Evolutionary conservation across 1,140 invertebrate genomes (phyloP).

Genomic region (Zaprionus gabonicus): DNA sequence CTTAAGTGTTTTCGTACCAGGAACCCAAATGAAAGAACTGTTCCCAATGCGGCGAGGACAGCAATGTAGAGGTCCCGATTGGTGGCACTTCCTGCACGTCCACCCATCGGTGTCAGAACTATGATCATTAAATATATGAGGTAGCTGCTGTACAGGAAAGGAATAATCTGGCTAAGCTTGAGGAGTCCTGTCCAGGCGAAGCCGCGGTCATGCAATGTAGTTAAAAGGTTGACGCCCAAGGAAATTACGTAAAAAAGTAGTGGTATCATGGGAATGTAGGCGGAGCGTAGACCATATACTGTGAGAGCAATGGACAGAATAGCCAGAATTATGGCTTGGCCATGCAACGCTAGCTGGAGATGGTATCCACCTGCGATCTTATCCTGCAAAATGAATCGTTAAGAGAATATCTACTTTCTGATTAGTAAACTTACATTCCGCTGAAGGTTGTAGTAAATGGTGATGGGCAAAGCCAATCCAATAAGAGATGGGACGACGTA

Average conservation of each 20-base stretch:
- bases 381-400: constrained; percentile 23
- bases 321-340: constrained; percentile 54
- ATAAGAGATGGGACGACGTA: constrained; percentile 80
- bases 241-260: constrained; percentile 57
- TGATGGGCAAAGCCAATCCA: constrained; percentile 51
- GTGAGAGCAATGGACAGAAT: constrained; percentile 41
- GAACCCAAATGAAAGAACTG: constrained; percentile 65
- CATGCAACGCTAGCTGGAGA: constrained; percentile 60
- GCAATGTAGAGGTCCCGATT: constrained; percentile 87
- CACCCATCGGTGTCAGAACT: constrained; percentile 88
- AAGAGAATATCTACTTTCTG: not conserved
- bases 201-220: constrained; percentile 74
- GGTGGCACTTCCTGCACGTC: constrained; percentile 86
- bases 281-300: constrained; percentile 46
- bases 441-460: constrained; percentile 79
- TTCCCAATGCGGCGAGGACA: constrained; percentile 84
- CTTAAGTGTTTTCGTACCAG: constrained; percentile 45
- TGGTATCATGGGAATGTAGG: constrained; percentile 62
- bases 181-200: constrained; percentile 87
- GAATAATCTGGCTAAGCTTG: constrained; percentile 76
- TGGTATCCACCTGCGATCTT: constrained; percentile 46
- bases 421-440: constrained; percentile 38
- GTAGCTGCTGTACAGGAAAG: constrained; percentile 86
- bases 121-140: constrained; percentile 88
- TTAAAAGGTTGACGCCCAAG: constrained; percentile 59